Evolutionary conservation across 1,140 invertebrate genomes (phyloP).

Genomic region (Dreissena polymorpha): DNA sequence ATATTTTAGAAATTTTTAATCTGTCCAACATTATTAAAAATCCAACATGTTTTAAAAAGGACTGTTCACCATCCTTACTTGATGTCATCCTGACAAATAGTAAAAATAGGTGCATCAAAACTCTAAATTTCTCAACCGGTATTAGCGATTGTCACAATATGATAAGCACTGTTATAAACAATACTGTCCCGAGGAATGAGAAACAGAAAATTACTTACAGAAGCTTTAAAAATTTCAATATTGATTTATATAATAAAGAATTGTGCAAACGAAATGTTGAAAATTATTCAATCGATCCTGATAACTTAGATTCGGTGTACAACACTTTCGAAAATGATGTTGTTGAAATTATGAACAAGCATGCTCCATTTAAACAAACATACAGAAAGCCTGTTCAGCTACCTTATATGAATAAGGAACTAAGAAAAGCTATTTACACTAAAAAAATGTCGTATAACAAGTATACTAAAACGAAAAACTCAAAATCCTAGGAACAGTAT

Average conservation of each 20-base stretch:
- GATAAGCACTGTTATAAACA: constrained; percentile 16
- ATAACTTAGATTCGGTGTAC: not conserved
- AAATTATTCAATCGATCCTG: not conserved
- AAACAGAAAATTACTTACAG: not conserved
- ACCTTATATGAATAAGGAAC: not conserved
- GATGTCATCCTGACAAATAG: constrained; percentile 39
- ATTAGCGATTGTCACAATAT: constrained; percentile 45
- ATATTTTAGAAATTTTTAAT: not conserved
- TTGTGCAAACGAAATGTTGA: not conserved
- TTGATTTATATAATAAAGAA: not conserved
- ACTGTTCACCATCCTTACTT: constrained; percentile 34
- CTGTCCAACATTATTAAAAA: constrained; percentile 1
- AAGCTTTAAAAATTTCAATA: not conserved
- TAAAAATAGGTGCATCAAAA: constrained; percentile 4
- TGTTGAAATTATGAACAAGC: not conserved
- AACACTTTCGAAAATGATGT: not conserved
- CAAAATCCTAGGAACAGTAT: not conserved
- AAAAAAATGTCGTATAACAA: not conserved
- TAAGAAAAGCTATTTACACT: constrained; percentile 10
- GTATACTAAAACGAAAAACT: not conserved
- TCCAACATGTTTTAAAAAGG: constrained; percentile 37
- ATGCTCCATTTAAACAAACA: not conserved
- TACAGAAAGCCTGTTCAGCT: not conserved
- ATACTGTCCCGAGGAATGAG: not conserved
- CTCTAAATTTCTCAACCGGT: constrained; percentile 25